Evolutionary conservation across 2,113 vertebrate species (phyloP).

Genomic region (Lepus europaeus): DNA sequence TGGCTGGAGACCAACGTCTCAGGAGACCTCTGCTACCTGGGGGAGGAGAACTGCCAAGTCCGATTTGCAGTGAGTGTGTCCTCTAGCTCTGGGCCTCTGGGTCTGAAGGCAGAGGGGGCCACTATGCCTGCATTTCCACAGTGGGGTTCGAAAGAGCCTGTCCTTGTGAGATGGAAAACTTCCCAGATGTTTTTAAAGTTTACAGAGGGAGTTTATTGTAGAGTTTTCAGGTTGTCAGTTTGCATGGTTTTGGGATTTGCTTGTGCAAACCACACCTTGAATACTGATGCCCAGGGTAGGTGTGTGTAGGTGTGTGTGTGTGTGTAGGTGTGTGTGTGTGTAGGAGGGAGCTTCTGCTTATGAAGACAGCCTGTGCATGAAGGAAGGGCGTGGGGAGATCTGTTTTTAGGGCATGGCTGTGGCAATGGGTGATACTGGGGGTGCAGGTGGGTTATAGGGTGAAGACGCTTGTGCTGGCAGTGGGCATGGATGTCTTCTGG

Average conservation of each 20-base stretch:
- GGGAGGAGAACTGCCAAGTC: constrained; percentile 96
- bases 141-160: not conserved
- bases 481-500: no score
- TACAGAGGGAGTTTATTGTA: not conserved
- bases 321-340: not conserved
- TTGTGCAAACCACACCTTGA: not conserved
- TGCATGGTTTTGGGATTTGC: not conserved
- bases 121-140: not conserved
- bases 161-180: not conserved
- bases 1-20: constrained; percentile 99
- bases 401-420: not conserved
- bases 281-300: not conserved
- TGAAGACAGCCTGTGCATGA: not conserved
- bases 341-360: not conserved
- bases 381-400: not conserved
- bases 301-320: not conserved
- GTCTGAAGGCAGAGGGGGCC: not conserved
- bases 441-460: no score
- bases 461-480: not conserved
- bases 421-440: no score
- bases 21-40: constrained; percentile 97
- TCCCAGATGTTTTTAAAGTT: not conserved
- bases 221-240: not conserved
- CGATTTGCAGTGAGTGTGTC: constrained; percentile 95
- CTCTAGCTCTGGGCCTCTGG: not conserved